These are phyloP conservation scores for Galaxea fascicularis DNA, from an alignment of 92 coral and sea anemone genomes.

Conservation along the genomic window DNA sequence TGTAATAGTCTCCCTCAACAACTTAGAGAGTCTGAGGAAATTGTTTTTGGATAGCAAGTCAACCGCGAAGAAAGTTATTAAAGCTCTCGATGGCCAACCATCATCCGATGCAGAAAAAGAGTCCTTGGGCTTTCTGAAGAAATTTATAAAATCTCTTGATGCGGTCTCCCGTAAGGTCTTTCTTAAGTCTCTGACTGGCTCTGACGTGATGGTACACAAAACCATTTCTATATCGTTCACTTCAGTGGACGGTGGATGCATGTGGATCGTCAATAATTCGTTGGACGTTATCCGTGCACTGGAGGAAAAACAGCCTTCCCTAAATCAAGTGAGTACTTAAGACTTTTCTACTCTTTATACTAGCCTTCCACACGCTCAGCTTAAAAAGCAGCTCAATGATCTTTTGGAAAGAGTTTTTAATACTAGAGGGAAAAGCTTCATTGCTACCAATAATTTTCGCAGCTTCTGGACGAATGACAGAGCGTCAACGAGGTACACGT, in stretches of 20 bases:
- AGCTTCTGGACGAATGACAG: too few relatives aligned
- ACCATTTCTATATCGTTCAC: conserved; percentile 26
- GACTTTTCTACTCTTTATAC: too few relatives aligned
- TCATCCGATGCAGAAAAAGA: conserved; percentile 49
- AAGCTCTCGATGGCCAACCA: conserved; percentile 38
- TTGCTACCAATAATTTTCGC: too few relatives aligned
- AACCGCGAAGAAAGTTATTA: conserved; percentile 63
- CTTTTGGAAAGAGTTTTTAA: too few relatives aligned
- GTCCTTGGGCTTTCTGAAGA: conserved; percentile 49
- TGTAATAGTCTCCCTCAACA: conserved; percentile 25
- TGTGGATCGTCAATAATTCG: too few relatives aligned
- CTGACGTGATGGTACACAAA: conserved; percentile 20
- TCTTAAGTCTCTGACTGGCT: conserved; percentile 49
- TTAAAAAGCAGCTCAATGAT: too few relatives aligned
- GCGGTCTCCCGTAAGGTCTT: conserved; percentile 39
- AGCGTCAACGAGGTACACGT: too few relatives aligned
- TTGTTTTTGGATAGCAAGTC: conserved; percentile 46
- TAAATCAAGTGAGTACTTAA: too few relatives aligned
- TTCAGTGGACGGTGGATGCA: conserved; percentile 33
- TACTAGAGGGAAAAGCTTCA: too few relatives aligned
- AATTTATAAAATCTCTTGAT: conserved; percentile 56
- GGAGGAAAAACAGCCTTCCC: too few relatives aligned
- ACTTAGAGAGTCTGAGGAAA: conserved; percentile 25
- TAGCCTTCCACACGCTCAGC: too few relatives aligned
- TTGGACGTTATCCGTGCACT: too few relatives aligned